Evolutionary conservation across 37 sponge, comb jelly and placozoan genomes (phyloP).

Genomic region (Cliona cf. orientalis): DNA sequence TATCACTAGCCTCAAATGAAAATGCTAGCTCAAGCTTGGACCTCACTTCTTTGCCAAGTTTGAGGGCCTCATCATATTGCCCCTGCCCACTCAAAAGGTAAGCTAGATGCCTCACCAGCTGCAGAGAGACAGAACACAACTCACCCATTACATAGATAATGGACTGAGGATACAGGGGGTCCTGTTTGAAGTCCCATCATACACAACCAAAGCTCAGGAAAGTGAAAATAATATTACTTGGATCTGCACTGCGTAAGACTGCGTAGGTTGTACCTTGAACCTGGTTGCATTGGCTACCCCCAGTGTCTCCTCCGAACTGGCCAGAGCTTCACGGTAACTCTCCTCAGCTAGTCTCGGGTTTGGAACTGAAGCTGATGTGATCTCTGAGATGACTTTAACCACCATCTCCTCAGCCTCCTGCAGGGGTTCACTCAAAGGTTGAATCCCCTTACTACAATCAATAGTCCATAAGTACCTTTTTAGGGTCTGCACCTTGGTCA

Average conservation of each 20-base stretch:
- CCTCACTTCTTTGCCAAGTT: not conserved
- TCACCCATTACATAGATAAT: not conserved
- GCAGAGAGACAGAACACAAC: not conserved
- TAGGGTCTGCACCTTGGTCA: conserved; percentile 67
- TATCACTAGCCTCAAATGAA: conserved; percentile 31
- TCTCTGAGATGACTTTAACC: not conserved
- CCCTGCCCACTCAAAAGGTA: not conserved
- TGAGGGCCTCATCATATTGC: conserved; percentile 6
- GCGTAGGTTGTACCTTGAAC: conserved; percentile 30
- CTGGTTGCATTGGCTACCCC: conserved; percentile 20
- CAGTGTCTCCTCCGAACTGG: conserved; percentile 9
- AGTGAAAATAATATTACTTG: too few relatives aligned
- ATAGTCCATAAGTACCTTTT: conserved; percentile 39
- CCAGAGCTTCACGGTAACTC: conserved; percentile 10
- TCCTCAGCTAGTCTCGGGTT: not conserved
- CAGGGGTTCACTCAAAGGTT: conserved; percentile 17
- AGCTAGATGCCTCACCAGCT: conserved; percentile 22
- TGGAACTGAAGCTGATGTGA: not conserved
- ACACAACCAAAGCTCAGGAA: too few relatives aligned
- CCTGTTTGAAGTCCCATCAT: too few relatives aligned
- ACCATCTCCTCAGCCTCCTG: not conserved
- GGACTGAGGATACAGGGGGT: not conserved
- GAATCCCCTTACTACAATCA: conserved; percentile 18
- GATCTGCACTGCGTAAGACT: too few relatives aligned
- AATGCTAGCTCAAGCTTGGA: conserved; percentile 10